Conservation (phyloP, 2,113 vertebrate genomes). For the Circaetus gallicus region DNA sequence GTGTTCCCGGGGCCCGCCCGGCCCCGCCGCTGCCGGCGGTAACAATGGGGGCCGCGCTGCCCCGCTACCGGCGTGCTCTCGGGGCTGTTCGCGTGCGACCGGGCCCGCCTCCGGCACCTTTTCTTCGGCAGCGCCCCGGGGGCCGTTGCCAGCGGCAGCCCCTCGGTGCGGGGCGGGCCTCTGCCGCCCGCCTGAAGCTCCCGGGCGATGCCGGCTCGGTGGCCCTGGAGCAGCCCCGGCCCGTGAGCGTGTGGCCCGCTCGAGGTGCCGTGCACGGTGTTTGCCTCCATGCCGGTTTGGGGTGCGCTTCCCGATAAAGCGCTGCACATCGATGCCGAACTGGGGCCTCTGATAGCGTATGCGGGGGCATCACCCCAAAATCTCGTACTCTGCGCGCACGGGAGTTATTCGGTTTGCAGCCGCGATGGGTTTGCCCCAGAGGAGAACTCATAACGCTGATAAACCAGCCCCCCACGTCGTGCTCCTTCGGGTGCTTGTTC, state of each 20-base stretch:
- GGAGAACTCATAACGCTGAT: not conserved
- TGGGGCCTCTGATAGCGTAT: not conserved
- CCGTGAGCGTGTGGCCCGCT: not conserved
- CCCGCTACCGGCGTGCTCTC: not conserved
- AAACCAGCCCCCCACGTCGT: not conserved
- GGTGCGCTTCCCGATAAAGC: not conserved
- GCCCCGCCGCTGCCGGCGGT: not conserved
- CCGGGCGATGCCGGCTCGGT: not conserved
- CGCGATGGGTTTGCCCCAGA: not conserved
- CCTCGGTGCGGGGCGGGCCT: not conserved
- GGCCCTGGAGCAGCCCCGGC: not conserved
- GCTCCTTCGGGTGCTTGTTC: not conserved
- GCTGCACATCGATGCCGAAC: fast-evolving
- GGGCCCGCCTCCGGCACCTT: not conserved
- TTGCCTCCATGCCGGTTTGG: no score
- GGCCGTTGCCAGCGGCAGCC: not conserved
- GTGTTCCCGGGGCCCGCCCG: not conserved
- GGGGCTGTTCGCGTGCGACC: not conserved
- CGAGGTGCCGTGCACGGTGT: not conserved
- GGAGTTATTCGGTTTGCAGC: not conserved
- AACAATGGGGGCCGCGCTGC: conserved; percentile 21
- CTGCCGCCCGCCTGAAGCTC: not conserved
- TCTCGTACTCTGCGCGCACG: fast-evolving
- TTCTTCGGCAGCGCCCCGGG: not conserved
- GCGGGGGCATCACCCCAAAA: not conserved